phyloP scores from a whole-genome alignment of 2,113 vertebrate genomes.

The Tricholaema leucomelas region DNA sequence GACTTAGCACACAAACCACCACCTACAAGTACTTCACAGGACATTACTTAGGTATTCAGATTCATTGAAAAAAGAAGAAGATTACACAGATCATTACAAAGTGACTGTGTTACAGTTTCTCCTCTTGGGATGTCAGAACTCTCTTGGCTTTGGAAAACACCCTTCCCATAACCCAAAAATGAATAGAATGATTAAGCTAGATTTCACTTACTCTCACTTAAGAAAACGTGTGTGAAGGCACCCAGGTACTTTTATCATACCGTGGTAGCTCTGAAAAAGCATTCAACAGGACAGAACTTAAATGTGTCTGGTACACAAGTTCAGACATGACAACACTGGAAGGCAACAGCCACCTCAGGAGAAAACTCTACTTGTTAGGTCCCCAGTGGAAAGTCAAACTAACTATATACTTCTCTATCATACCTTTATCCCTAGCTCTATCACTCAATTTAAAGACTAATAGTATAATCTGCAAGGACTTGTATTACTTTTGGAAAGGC shows the following conservation, averaged over 20 bases:
- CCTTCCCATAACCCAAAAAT: neutral
- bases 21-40: neutral
- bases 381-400: neutral
- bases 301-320: neutral
- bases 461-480: neutral
- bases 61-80: neutral
- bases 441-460: neutral
- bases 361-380: neutral
- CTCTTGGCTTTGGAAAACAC: neutral
- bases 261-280: neutral
- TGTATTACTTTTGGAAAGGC: neutral
- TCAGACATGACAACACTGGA: neutral
- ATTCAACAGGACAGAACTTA: neutral
- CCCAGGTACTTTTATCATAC: neutral
- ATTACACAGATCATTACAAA: neutral
- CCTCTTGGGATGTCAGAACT: neutral
- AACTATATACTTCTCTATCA: neutral
- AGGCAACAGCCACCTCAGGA: neutral
- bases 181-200: neutral
- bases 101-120: neutral
- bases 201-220: neutral
- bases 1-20: neutral
- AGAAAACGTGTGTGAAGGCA: neutral
- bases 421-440: neutral
- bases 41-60: neutral